These are phyloP conservation scores for Stichopus horrens DNA, from an alignment of 53 echinoderm and acorn worm species.

Conservation along the genomic window DNA sequence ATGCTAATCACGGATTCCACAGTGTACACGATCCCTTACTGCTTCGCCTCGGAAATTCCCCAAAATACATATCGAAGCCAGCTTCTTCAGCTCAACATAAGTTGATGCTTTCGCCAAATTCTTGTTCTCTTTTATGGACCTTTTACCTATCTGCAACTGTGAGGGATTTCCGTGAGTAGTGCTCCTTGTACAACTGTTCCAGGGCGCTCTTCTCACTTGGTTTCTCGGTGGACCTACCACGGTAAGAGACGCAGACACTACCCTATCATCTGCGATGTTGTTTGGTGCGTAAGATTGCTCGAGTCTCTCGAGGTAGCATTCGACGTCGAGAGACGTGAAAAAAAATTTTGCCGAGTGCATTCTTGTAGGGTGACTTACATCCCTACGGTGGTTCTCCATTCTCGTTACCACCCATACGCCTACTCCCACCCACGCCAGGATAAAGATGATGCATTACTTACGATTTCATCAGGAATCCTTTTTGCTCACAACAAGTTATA, in stretches of 20 bases:
- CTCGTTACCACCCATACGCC: too few species aligned
- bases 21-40: slow-evolving; percentile 5
- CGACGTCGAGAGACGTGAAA: too few species aligned
- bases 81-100: slow-evolving; percentile 32
- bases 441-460: too few species aligned
- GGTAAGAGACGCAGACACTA: slow-evolving; percentile 3
- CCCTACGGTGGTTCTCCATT: too few species aligned
- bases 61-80: slow-evolving; percentile 20
- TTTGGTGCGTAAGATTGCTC: slow-evolving; percentile 25
- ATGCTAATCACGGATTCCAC: background rate
- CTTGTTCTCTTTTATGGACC: slow-evolving; percentile 21
- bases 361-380: too few species aligned
- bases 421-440: too few species aligned
- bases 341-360: too few species aligned
- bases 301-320: slow-evolving; percentile 22
- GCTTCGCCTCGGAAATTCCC: slow-evolving; percentile 15
- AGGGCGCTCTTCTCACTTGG: slow-evolving; percentile 24
- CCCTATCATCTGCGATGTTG: background rate
- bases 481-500: too few species aligned
- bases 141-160: slow-evolving; percentile 36
- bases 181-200: background rate
- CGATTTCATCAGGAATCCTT: too few species aligned
- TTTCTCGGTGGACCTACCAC: slow-evolving; percentile 20
- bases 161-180: slow-evolving; percentile 25
- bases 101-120: background rate